These are phyloP conservation scores for Chrysogorgia sp. DNA, from an alignment of 92 coral and sea anemone species.

Conservation along the genomic window DNA sequence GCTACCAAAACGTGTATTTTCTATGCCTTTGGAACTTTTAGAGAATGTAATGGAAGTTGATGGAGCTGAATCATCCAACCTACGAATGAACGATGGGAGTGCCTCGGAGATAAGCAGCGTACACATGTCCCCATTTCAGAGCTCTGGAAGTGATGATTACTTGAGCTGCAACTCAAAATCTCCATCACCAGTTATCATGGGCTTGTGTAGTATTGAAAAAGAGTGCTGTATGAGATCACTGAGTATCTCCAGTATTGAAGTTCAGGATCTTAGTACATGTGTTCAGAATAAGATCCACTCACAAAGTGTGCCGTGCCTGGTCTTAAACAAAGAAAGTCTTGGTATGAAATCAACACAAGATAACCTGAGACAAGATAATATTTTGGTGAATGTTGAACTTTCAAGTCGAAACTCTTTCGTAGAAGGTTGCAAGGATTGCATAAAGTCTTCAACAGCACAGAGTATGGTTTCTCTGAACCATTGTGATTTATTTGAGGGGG, in stretches of 20 bases:
- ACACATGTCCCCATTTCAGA: background rate
- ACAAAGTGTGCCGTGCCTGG: conserved; percentile 46
- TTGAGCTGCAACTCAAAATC: conserved; percentile 18
- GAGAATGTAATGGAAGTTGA: conserved; percentile 40
- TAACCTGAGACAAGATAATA: conserved; percentile 8
- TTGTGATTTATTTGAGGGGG: background rate
- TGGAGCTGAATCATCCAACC: background rate
- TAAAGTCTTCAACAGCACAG: conserved; percentile 33
- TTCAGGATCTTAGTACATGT: conserved; percentile 32
- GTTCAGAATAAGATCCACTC: conserved; percentile 23
- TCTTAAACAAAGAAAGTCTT: conserved; percentile 6
- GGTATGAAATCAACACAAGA: conserved; percentile 13
- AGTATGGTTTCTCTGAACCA: conserved; percentile 39
- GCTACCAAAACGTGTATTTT: conserved; percentile 14
- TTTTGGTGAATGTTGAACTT: background rate
- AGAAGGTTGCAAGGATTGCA: conserved; percentile 5
- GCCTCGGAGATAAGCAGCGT: conserved; percentile 9
- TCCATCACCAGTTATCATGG: conserved; percentile 12
- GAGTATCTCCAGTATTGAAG: conserved; percentile 43
- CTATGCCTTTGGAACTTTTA: conserved; percentile 37
- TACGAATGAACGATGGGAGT: background rate
- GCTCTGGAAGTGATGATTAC: conserved; percentile 28
- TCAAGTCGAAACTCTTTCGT: conserved; percentile 11
- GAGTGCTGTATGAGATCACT: conserved; percentile 16
- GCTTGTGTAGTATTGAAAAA: conserved; percentile 25